Evolutionary conservation across 2,888 invertebrate genomes (phyloP), one percentile per base, ranked within the genome.

Genomic region (Darwinula stevensoni): DNA sequence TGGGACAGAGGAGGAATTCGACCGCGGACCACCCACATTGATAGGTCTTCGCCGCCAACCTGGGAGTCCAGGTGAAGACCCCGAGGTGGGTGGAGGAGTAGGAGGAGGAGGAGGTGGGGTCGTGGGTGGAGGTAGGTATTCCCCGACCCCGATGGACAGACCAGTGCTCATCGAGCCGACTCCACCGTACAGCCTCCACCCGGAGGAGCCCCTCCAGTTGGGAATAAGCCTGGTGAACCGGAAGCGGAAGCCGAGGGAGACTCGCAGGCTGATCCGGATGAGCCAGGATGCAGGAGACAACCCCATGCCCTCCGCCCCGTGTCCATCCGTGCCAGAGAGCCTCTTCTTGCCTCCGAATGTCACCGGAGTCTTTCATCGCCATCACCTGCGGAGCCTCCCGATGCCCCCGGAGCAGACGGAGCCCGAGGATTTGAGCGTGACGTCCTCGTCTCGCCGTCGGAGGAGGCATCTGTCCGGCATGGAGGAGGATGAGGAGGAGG

Each of bases 351-450:
- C 22, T n/a, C 6, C 6, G 22, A 6, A 6, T 6, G 6, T n/a
- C 22, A 6, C 22, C 22, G 6, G 6, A 18, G 22, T 9, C n/a
- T 18, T n/a, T 6, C 54, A 60, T 54, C 55, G 57, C 41, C 46
- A 59, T 50, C 47, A 53, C 50, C 52, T 50, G 17, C 16, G 30
- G 16, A 16, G 30, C n/a, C 13, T 29, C 29, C 14, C 32, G 29
- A 22, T 31, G 22, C 22, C 4, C 30, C 32, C 18, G 16, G 31
- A 27, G 26, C 82, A 82, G 56, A 80, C 80, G 2, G 80, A 80
- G 50, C 82, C 82, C 4, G 80, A 82, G 49, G 82, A 82, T 49
- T 58, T 82, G 38, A 76, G 76, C 34, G 66, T 78, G 61, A 37
- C 17, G 14, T 27, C 14, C 2, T 17, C 11, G 11, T 30, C 13